phyloP scores from a whole-genome alignment of 1,140 invertebrate species.

The Caenorhabditis brenneri region DNA sequence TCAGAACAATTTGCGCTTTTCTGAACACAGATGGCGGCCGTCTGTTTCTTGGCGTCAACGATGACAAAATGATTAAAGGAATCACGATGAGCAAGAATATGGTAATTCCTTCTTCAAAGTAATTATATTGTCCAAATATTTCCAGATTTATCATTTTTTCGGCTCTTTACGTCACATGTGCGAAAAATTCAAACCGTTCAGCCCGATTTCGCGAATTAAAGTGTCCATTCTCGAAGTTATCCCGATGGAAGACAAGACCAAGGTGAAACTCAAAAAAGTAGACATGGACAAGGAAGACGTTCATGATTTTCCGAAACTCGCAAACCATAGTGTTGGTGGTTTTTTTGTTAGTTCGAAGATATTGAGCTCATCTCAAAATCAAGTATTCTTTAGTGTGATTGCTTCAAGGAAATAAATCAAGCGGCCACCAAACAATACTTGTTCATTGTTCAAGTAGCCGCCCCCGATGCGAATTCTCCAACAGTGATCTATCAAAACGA shows the following conservation, averaged over 20 bases:
- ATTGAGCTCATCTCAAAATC: background rate
- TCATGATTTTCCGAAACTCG: background rate
- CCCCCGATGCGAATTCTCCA: background rate
- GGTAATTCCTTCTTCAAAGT: background rate
- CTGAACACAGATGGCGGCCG: slow-evolving; percentile 45
- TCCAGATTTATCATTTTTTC: background rate
- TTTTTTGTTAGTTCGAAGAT: background rate
- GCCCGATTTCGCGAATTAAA: slow-evolving; percentile 25
- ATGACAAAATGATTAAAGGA: slow-evolving; percentile 37
- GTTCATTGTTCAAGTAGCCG: background rate
- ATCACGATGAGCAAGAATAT: slow-evolving; percentile 45
- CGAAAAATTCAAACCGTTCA: slow-evolving; percentile 32
- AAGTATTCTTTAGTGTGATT: background rate
- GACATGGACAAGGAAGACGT: slow-evolving; percentile 6
- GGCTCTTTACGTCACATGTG: slow-evolving; percentile 20
- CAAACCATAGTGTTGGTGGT: background rate
- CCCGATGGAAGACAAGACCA: background rate
- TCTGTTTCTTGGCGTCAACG: slow-evolving; percentile 34
- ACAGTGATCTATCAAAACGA: slow-evolving; percentile 45
- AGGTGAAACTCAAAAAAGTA: slow-evolving; percentile 4
- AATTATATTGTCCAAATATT: background rate
- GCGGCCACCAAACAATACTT: background rate
- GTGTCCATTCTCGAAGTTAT: background rate
- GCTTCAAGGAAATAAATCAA: slow-evolving; percentile 5
- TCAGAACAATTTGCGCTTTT: slow-evolving; percentile 51